Conservation (phyloP, 2,888 invertebrate species). For the Aspidiotus destructor region DNA sequence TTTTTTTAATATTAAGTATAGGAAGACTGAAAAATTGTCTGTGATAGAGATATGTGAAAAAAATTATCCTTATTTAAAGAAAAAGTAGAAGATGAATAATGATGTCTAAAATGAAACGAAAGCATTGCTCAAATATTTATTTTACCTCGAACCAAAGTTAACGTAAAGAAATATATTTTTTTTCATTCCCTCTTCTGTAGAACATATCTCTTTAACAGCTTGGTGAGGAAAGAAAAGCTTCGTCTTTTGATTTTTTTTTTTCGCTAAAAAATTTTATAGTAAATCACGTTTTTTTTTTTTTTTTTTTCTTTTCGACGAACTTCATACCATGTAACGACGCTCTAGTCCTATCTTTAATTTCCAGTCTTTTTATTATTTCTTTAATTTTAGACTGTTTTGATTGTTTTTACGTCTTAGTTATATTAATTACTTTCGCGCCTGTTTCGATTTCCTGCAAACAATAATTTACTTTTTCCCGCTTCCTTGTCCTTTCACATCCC, state of each 20-base stretch:
- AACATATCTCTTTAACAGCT: slow-evolving; percentile 15
- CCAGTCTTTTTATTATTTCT: slow-evolving; percentile 1
- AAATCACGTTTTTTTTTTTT: not conserved
- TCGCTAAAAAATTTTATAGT: not conserved
- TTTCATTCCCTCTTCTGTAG: not conserved
- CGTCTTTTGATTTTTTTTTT: not conserved
- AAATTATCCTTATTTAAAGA: slow-evolving; percentile 23
- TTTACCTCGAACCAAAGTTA: no score
- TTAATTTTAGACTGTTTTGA: not conserved
- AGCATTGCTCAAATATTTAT: slow-evolving; percentile 27
- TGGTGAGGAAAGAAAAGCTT: not conserved
- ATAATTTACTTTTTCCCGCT: not conserved
- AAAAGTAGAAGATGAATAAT: slow-evolving; percentile 3
- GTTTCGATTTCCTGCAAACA: not conserved
- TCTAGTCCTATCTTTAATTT: slow-evolving; percentile 1
- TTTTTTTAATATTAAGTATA: slow-evolving; percentile 7
- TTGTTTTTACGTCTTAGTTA: not conserved
- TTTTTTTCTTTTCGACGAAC: not conserved
- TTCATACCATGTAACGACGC: not conserved
- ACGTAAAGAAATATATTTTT: slow-evolving; percentile 4
- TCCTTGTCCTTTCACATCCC: slow-evolving; percentile 9
- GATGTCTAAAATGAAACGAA: slow-evolving; percentile 18
- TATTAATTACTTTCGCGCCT: not conserved
- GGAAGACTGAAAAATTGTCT: slow-evolving; percentile 32
- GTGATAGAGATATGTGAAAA: slow-evolving; percentile 32